Base-by-base conservation (phyloP, 1,140 invertebrate genomes). In the Pachypeltis micranthus region DNA sequence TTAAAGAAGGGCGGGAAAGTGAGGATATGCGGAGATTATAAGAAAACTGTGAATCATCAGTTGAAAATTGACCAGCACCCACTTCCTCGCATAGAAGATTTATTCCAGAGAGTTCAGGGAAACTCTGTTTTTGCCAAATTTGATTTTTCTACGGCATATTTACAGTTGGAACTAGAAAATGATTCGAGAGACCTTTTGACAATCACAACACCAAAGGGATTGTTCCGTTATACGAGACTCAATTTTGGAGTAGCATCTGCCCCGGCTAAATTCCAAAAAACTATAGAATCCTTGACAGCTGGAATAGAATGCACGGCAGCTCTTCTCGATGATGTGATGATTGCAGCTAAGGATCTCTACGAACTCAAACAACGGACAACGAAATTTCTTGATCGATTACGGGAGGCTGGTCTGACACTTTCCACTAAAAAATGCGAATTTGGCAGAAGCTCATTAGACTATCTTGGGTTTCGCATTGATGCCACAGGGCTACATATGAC, bases 351-450 rank as follows among this genome's bases (percentile, higher is more conserved):
- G 28, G n/a, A 54, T 54, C 23, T 44, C 1, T 2, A 24, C 2
- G 23, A 19, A 3, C 39, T 29, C 10, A 23, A 12, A 21, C 16
- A 14, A n/a, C 24, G 23, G 4, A 14, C 29, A 1, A 31, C 25
- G 27, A 26, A 26, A n/a, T 56, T 66, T 44, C 24, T 54, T 4
- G n/a, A 12, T n/a, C 44, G 21, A 24, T 64, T 63, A 26, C 55
- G 65, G 14, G 59, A 65, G 14, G 55, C 31, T 28, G 58, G 61
- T 23, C 24, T 51, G 2, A 26, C 57, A n/a, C 23, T 34, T 14
- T 34, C 23, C 47, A 16, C 27, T n/a, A 2, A 1, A 1, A 34
- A 59, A 29, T 59, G 25, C n/a, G 57, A n/a, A n/a, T n/a, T n/a
- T n/a, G n/a, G n/a, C n/a, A n/a, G 27, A 23, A 24, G 31, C 3